phyloP scores from a whole-genome alignment of 2,888 invertebrate genomes.

The Microctonus brassicae region DNA sequence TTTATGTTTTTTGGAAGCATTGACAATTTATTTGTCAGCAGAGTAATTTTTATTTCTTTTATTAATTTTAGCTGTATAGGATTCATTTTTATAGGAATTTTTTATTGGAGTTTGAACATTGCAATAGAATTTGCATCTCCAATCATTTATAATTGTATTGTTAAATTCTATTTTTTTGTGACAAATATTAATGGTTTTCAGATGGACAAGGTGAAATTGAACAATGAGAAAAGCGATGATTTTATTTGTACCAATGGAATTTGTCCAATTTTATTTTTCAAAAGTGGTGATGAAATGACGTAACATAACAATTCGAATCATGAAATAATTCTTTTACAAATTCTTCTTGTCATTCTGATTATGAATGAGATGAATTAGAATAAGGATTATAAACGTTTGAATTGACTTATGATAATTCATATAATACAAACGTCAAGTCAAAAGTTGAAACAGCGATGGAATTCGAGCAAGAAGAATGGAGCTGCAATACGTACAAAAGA shows the following conservation, averaged over 20 bases:
- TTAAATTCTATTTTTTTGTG: too few species aligned
- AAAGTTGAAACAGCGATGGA: slow-evolving; percentile 7
- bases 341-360: not conserved
- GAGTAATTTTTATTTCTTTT: not conserved
- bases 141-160: too few species aligned
- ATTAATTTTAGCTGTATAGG: not conserved
- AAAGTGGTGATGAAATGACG: not conserved
- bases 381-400: not conserved
- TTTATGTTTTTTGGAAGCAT: slow-evolving; percentile 47
- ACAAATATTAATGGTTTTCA: too few species aligned
- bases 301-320: not conserved
- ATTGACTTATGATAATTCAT: not conserved
- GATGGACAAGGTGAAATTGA: not conserved
- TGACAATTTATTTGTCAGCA: slow-evolving; percentile 37
- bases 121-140: too few species aligned
- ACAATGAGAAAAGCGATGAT: not conserved
- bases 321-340: not conserved
- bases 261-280: not conserved
- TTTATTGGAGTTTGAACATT: too few species aligned
- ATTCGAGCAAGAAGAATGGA: slow-evolving; percentile 26
- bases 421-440: not conserved
- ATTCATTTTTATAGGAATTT: not conserved
- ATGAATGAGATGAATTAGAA: not conserved
- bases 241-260: not conserved
- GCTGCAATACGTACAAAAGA: slow-evolving; percentile 1